Evolutionary conservation across 2,797 vertebrate genomes (phyloP), one percentile per base, ranked within the genome.

Genomic region (Gymnopithys bicolor): DNA sequence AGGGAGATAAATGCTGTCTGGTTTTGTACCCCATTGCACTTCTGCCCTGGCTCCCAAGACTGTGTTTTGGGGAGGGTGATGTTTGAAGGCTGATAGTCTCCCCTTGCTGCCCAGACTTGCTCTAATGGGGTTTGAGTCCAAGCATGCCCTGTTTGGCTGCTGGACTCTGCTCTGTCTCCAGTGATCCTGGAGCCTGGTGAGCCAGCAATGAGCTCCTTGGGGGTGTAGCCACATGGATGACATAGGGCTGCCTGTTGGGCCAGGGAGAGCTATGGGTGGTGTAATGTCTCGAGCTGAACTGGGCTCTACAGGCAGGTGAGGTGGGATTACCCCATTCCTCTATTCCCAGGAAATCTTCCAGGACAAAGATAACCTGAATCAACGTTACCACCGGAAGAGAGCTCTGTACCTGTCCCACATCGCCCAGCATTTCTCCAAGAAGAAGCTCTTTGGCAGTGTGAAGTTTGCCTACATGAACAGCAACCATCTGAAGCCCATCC

Each of bases 301-400:
- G 14, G 21, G 11, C 32, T 70, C 1, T 7, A 52, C 23, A 24
- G 13, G 17, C 25, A 9, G 5, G 7, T 33, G 45, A 73, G 9
- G 51, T 78, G 22, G 28, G 23, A 52, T 77, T 90, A 12, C 16
- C 15, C 25, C 0, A 0, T 87, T 6, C 32, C 3, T 68, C 33
- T 68, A 43, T 63, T 56, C 21, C 14, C 66, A 98, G 98, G 97
- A 98, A 86, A 96, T 98, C 69, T 97, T 98, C 39, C 98, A 98
- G 80, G 97, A 98, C 33, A 99, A 99, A 96, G 99, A 99, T 30
- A 96, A 97, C 30, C 82, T 99, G 84, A 99, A 99, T 95, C 99
- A 99, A 96, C 98, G 98, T 39, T 99, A 99, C 97, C 98, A 99
- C 15, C 98, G 99, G 55, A 99, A 99, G 96, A 98, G 99, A 86